These are phyloP conservation scores for Temnothorax rugatulus DNA, from an alignment of 2,888 invertebrate species.

Conservation along the genomic window DNA sequence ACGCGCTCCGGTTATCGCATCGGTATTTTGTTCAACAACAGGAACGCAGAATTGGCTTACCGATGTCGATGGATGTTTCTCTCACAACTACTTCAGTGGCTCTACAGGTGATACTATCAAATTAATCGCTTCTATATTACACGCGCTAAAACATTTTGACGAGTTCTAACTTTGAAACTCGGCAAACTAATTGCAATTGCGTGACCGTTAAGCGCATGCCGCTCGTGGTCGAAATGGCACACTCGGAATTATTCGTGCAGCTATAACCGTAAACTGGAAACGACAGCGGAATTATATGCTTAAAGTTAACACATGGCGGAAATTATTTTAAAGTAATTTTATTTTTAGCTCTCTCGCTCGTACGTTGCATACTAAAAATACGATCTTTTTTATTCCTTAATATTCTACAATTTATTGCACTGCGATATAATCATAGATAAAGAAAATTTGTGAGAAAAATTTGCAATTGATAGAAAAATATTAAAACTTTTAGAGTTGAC, in stretches of 20 bases:
- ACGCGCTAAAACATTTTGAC: conserved; percentile 38
- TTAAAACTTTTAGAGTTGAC: background rate
- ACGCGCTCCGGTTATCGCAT: conserved; percentile 4
- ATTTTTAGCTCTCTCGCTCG: background rate
- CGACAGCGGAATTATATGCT: conserved; percentile 23
- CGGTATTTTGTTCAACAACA: conserved; percentile 42
- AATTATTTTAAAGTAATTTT: conserved; percentile 31
- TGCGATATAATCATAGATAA: background rate
- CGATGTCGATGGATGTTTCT: conserved; percentile 11
- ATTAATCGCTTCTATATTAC: conserved; percentile 24
- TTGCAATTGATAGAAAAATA: background rate
- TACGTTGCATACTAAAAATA: background rate
- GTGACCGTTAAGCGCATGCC: conserved; percentile 30
- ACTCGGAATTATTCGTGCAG: conserved; percentile 33
- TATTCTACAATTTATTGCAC: too few species aligned
- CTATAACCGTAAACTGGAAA: conserved; percentile 35
- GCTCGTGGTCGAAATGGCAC: background rate
- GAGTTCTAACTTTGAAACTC: conserved; percentile 36
- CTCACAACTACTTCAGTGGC: background rate
- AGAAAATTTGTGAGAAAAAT: background rate
- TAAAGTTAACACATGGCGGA: conserved; percentile 3
- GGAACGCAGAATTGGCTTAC: conserved; percentile 34
- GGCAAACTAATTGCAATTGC: conserved; percentile 48
- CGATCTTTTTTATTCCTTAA: conserved; percentile 6
- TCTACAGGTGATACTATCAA: conserved; percentile 42